Evolutionary conservation across 2,888 invertebrate genomes (phyloP), one percentile per base, ranked within the genome.

Genomic region (Minunthozetes semirufus): DNA sequence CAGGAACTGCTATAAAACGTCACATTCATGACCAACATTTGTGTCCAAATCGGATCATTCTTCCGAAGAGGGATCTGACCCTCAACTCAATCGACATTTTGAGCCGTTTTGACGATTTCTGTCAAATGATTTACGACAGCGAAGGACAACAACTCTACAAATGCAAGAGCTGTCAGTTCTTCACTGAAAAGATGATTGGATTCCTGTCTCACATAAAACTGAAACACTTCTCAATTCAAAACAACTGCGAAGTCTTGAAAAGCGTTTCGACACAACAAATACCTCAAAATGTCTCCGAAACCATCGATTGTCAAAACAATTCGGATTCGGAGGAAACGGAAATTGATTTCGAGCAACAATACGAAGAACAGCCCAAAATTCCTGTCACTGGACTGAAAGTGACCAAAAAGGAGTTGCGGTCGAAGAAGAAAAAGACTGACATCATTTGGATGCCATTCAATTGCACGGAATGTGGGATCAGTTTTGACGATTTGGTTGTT

Each of bases 21-120:
- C 70, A 70, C 48, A 70, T 70, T 22, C 70, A 70, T 27, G 3
- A 38, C 29, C 3, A 9, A 9, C 70, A 70, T 27, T 9, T 70
- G 15, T 70, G 70, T 70, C 70, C 70, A 5, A 0, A 66, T 29
- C 63, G 63, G 13, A 1, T 42, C 9, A 13, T n/a, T 3, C 13
- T 4, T 25, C 22, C 9, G 19, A 66, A 19, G 38, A 19, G 1
- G 33, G 9, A 33, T 9, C 38, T 27, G 19, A 3, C 9, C 0
- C 38, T 33, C 38, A 66, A 38, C 19, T 19, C 38, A 29, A 1
- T 38, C 0, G 63, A 66, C 9, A 38, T 66, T 11, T 33, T 66
- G 33, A 3, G 22, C n/a, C 6, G 17, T 1, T 66, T 29, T 66
- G 19, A 66, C 8, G 6, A 33, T 11, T 38, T 19, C 13, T 33